Evolutionary conservation across 1,140 invertebrate species (phyloP).

Genomic region (Papilio aristodemus): DNA sequence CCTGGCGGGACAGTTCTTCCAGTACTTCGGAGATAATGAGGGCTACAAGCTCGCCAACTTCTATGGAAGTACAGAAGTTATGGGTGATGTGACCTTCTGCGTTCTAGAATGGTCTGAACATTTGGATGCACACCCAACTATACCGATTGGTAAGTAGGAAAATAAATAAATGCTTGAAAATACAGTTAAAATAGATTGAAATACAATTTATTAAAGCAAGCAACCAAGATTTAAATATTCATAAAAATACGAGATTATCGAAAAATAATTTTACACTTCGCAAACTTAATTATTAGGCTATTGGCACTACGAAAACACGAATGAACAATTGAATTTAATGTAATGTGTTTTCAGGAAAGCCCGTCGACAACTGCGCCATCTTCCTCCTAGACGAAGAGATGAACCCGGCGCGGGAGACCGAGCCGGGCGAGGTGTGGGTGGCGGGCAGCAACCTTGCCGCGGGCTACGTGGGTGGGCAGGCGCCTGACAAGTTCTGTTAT

Average conservation of each 20-base stretch:
- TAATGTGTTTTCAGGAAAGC: conserved; percentile 78
- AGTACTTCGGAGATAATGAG: conserved; percentile 82
- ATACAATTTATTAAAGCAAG: too few relatives aligned
- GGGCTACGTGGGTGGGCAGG: conserved; percentile 89
- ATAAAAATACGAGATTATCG: too few relatives aligned
- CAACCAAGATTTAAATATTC: too few relatives aligned
- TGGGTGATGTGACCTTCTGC: conserved; percentile 73
- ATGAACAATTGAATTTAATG: background rate
- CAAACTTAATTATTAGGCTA: too few relatives aligned
- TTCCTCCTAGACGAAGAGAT: conserved; percentile 89
- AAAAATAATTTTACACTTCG: too few relatives aligned
- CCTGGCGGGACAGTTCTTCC: conserved; percentile 87
- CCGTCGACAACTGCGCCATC: conserved; percentile 88
- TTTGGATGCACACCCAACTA: conserved; percentile 83
- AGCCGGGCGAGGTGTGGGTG: conserved; percentile 90
- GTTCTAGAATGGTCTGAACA: conserved; percentile 80
- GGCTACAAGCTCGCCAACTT: conserved; percentile 88
- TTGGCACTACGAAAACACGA: too few relatives aligned
- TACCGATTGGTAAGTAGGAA: conserved; percentile 88
- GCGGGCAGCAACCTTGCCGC: conserved; percentile 88
- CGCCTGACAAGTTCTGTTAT: conserved; percentile 86
- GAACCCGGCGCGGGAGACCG: conserved; percentile 84
- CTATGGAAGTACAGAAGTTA: conserved; percentile 92
- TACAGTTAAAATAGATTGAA: too few relatives aligned
- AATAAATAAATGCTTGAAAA: too few relatives aligned